Evolutionary conservation across 2,113 vertebrate genomes (phyloP), one percentile per base, ranked within the genome.

Genomic region (Corythoichthys haematopterus): DNA sequence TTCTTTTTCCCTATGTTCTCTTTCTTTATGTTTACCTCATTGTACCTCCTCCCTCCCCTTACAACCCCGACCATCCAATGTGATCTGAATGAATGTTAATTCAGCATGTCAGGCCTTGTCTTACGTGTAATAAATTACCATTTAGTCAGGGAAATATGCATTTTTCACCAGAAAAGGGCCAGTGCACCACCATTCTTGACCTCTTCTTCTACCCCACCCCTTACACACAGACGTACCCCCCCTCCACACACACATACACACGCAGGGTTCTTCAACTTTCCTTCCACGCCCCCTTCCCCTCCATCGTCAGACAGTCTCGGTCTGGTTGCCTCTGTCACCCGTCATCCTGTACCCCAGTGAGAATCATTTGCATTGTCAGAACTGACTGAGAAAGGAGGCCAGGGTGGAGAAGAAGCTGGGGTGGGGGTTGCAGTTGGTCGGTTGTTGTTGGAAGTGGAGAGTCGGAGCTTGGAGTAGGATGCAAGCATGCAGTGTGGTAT

Each of bases 71-170:
- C 74, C 68, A 69, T 69, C 77, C 74, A 62, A 55, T 53, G 63
- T 87, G 85, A 87, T 85, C 82, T 87, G 82, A 85, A 83, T 78
- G 66, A 72, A 83, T 81, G 79, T 84, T 87, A 84, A 89, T 89
- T 86, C 82, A 81, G 79, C 78, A 69, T 88, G 89, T 88, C 89
- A 88, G 80, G 75, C 61, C 52, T 72, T 83, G 85, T 87, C 84
- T 83, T 84, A 86, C 78, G 84, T 84, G 73, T 82, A 83, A 89
- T 88, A 85, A 87, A 87, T 90, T 85, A 80, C 79, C 78, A 75
- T 74, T n/a, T 74, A 76, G 70, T 50, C 35, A 10, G 55, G 61
- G 63, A 72, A 75, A 52, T 52, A 70, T 74, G 77, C 61, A 85
- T 85, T 78, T 59, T 66, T 78, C 70, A 82, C 78, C 76, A 81